phyloP scores from a whole-genome alignment of 2,113 vertebrate species.

The Pedionomus torquatus region DNA sequence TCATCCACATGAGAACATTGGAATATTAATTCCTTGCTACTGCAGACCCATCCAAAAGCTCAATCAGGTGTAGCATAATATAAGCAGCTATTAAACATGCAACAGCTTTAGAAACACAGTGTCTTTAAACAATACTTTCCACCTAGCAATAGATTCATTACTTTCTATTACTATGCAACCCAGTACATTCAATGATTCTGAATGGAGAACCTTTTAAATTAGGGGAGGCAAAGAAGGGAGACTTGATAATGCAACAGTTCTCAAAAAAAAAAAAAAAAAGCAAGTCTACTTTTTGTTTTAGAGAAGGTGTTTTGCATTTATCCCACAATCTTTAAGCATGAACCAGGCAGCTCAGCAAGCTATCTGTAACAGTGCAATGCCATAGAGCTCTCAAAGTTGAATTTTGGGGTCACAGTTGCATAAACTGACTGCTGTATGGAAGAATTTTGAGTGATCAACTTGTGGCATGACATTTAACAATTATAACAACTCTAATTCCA shows the following conservation, averaged over 20 bases:
- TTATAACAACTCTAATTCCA: background rate
- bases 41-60: background rate
- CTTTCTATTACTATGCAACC: background rate
- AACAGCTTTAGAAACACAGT: background rate
- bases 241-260: background rate
- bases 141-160: background rate
- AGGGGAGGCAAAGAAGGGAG: background rate
- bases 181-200: background rate
- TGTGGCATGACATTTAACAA: background rate
- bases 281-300: background rate
- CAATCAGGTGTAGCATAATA: background rate
- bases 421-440: background rate
- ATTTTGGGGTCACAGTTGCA: background rate
- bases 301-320: background rate
- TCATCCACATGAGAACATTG: background rate
- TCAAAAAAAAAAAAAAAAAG: background rate
- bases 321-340: background rate
- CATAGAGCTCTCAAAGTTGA: background rate
- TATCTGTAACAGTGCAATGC: background rate
- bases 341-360: background rate
- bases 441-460: background rate
- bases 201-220: background rate
- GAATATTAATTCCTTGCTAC: background rate
- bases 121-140: background rate
- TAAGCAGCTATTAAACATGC: background rate